Conservation (phyloP, 2,113 vertebrate species). For the Grammomys dolichurus region DNA sequence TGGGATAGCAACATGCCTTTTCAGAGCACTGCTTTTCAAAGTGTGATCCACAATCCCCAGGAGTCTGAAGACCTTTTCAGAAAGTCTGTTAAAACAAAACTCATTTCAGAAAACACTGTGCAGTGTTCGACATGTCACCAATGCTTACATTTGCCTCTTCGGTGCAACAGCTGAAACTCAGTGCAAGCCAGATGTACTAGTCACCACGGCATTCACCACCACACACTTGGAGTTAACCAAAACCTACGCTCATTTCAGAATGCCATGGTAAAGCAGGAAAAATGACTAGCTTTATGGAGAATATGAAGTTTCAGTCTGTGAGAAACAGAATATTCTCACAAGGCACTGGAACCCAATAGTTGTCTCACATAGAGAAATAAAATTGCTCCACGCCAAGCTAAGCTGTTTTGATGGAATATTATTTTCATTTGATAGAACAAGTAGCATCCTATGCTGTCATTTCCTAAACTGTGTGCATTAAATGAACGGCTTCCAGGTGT, state of each 20-base stretch:
- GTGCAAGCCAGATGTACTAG: background rate
- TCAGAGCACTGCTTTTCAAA: slow-evolving; percentile 25
- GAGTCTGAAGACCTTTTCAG: background rate
- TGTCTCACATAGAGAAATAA: background rate
- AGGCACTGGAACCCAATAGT: background rate
- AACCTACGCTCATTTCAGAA: background rate
- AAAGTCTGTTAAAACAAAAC: background rate
- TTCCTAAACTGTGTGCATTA: background rate
- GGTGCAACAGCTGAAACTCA: background rate
- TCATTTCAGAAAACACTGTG: background rate
- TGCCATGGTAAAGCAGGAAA: background rate
- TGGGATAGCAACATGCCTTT: slow-evolving; percentile 1
- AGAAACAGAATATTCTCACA: background rate
- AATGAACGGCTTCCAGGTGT: background rate
- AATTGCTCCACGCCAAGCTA: background rate
- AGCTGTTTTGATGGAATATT: background rate
- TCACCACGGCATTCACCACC: background rate
- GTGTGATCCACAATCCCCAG: background rate
- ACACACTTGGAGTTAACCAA: background rate
- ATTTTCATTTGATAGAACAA: slow-evolving; percentile 48
- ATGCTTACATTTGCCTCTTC: background rate
- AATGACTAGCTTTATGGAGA: background rate
- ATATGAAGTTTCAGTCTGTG: background rate
- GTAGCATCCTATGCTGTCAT: background rate
- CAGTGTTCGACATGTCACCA: background rate